Conservation (phyloP, 2,797 vertebrate genomes). For the Sparidentex hasta region DNA sequence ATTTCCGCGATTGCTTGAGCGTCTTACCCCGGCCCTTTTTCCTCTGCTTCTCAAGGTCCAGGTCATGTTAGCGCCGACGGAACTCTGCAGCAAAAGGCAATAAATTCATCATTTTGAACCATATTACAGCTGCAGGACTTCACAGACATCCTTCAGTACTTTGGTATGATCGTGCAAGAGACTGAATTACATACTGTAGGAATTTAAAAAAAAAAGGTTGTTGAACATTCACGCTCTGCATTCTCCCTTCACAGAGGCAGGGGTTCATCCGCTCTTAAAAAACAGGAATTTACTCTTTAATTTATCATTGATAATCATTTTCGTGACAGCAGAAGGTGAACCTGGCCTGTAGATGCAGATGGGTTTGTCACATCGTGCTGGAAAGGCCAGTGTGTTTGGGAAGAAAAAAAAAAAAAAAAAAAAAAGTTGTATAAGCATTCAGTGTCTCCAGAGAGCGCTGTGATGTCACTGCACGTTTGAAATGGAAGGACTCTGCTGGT, state of each 20-base stretch:
- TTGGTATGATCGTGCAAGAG: neutral
- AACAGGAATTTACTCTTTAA: neutral
- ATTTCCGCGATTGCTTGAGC: too few species aligned
- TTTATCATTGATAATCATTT: neutral
- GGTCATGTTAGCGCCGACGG: neutral
- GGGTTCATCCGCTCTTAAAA: neutral
- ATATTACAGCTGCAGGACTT: neutral
- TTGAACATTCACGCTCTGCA: too few species aligned
- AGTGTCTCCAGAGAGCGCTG: neutral
- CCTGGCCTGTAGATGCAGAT: neutral
- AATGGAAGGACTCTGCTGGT: too few species aligned
- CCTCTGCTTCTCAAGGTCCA: neutral
- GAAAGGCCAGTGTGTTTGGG: neutral
- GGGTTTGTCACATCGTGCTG: neutral
- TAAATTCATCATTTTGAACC: neutral
- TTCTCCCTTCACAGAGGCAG: too few species aligned
- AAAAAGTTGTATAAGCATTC: too few species aligned
- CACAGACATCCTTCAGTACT: neutral
- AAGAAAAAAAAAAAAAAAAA: too few species aligned
- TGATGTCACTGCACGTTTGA: neutral
- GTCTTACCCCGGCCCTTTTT: neutral
- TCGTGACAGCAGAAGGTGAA: neutral
- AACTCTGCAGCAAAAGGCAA: neutral
- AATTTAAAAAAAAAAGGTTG: neutral
- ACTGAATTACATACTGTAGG: too few species aligned